Evolutionary conservation across 2,888 invertebrate species (phyloP).

Genomic region (Drosophila neoperkinsi): DNA sequence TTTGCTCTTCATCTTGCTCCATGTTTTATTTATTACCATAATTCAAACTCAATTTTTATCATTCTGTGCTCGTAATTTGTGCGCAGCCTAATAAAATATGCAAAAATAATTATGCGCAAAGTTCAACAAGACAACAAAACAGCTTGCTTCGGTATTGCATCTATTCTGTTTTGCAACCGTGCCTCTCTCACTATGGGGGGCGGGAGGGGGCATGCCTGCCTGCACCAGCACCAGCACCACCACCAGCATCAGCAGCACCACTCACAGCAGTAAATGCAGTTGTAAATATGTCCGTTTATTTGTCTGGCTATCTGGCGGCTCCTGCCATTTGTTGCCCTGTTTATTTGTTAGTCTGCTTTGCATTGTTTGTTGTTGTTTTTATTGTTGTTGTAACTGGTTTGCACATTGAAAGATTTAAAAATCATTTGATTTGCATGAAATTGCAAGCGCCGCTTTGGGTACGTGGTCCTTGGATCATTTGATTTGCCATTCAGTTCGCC

Average conservation of each 20-base stretch:
- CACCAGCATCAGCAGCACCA: not conserved
- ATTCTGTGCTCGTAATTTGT: slow-evolving; percentile 60
- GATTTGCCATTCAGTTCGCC: slow-evolving; percentile 43
- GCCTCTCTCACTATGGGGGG: not conserved
- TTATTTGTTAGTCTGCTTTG: slow-evolving; percentile 64
- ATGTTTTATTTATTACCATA: slow-evolving; percentile 72
- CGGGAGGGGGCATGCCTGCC: not conserved
- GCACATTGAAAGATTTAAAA: slow-evolving; percentile 69
- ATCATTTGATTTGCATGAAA: slow-evolving; percentile 80
- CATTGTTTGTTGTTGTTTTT: slow-evolving; percentile 14
- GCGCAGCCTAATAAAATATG: slow-evolving; percentile 67
- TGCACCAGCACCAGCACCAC: not conserved
- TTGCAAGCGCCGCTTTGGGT: slow-evolving; percentile 59
- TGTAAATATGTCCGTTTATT: slow-evolving; percentile 77
- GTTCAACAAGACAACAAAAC: slow-evolving; percentile 60
- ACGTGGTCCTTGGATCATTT: slow-evolving; percentile 43
- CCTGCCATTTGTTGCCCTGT: slow-evolving; percentile 51
- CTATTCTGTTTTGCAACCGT: slow-evolving; percentile 1
- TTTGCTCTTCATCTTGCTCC: slow-evolving; percentile 10
- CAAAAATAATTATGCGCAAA: slow-evolving; percentile 80
- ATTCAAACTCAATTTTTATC: slow-evolving; percentile 77
- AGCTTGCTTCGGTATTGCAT: slow-evolving; percentile 7
- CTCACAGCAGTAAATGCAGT: slow-evolving; percentile 58
- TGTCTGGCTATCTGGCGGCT: slow-evolving; percentile 61
- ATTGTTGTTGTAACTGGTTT: slow-evolving; percentile 2